Percentiles rank a stretch among this genome's conserved stretches.
Conservation (phyloP, 2,113 vertebrate genomes). For the Tauraco erythrolophus region DNA sequence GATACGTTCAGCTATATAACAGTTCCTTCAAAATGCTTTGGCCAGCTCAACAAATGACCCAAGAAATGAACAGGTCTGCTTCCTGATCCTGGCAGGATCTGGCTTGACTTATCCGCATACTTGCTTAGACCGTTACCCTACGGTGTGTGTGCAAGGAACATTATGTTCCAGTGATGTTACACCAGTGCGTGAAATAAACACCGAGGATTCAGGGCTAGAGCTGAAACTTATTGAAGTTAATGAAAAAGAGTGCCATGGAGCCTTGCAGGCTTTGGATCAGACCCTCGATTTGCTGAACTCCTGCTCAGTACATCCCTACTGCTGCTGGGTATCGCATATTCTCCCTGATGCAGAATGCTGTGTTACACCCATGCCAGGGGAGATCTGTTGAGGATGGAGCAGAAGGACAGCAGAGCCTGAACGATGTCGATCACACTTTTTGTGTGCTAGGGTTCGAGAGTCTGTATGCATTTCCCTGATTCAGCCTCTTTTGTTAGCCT, state of each 20-base stretch:
- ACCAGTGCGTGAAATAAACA: conserved; percentile 15
- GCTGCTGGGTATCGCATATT: not conserved
- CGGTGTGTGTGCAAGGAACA: not conserved
- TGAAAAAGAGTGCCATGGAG: not conserved
- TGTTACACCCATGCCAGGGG: not conserved
- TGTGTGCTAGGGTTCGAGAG: not conserved
- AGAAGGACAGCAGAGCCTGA: not conserved
- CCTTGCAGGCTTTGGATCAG: not conserved
- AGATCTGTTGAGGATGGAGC: not conserved
- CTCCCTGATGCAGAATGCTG: fast-evolving
- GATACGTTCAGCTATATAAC: not conserved
- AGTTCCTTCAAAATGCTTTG: not conserved
- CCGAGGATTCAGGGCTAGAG: not conserved
- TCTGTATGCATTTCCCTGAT: not conserved
- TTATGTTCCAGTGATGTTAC: not conserved
- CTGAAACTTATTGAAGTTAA: conserved; percentile 20
- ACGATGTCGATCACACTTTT: fast-evolving
- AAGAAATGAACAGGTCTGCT: not conserved
- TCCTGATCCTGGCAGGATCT: not conserved
- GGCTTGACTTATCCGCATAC: not conserved
- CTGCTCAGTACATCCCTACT: not conserved
- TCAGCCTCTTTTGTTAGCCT: not conserved
- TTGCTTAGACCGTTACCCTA: not conserved
- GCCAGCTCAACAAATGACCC: not conserved
- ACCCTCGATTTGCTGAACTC: not conserved